A percentile compares a stretch with the other conserved stretches of the same genome.
Evolutionary conservation across 2,888 invertebrate species (phyloP).

Genomic region (Meta bourneti): DNA sequence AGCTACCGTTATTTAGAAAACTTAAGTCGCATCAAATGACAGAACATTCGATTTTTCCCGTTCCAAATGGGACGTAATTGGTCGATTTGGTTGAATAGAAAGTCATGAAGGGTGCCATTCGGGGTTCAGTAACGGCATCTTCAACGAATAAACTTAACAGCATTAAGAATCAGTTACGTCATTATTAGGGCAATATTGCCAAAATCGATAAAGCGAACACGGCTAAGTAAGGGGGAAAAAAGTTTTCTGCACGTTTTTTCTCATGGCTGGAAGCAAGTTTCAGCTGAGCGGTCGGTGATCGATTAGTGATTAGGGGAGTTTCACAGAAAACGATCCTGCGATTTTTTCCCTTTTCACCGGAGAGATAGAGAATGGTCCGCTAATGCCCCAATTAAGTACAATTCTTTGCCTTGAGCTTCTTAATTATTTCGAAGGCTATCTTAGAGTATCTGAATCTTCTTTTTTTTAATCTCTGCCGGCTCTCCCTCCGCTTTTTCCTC

Average conservation of each 20-base stretch:
- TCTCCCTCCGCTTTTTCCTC: background rate
- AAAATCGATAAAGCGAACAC: conserved; percentile 46
- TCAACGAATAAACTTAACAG: conserved; percentile 38
- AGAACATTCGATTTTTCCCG: background rate
- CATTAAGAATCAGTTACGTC: conserved; percentile 40
- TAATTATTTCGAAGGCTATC: conserved; percentile 69
- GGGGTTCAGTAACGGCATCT: background rate
- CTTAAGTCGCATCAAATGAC: background rate
- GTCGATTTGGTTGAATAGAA: background rate
- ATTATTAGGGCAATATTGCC: conserved; percentile 54
- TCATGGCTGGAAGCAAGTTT: conserved; percentile 26
- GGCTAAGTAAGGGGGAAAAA: conserved; percentile 6
- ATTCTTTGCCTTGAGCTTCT: conserved; percentile 68
- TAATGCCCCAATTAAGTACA: conserved; percentile 74
- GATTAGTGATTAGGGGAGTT: conserved; percentile 67
- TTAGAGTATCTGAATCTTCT: conserved; percentile 27
- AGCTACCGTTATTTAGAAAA: background rate
- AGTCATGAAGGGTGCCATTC: background rate
- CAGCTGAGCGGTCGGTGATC: conserved; percentile 59
- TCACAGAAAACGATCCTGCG: conserved; percentile 59
- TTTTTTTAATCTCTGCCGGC: background rate
- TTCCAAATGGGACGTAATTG: background rate
- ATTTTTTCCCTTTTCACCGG: conserved; percentile 20
- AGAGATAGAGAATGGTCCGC: conserved; percentile 45
- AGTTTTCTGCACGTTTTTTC: conserved; percentile 21